These are phyloP conservation scores for Macrosiphum euphorbiae DNA, from an alignment of 2,888 invertebrate species.

Conservation along the genomic window DNA sequence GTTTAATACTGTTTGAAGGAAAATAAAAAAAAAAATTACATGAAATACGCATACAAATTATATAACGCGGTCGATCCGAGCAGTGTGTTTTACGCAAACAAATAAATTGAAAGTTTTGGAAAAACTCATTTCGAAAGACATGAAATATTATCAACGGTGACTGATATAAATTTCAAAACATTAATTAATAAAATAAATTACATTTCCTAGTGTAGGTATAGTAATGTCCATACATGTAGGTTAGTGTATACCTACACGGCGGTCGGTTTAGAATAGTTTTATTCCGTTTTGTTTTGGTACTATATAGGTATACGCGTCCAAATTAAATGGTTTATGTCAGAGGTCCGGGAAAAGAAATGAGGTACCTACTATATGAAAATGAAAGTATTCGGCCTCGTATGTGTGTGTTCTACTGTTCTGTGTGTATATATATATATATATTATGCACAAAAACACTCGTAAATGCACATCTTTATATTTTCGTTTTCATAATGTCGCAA, in stretches of 20 bases:
- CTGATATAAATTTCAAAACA: constrained; percentile 4
- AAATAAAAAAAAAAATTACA: not conserved
- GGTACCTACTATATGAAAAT: not conserved
- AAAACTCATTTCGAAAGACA: not conserved
- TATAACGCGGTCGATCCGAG: too few relatives aligned
- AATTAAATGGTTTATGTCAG: constrained; percentile 22
- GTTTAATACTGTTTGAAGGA: not conserved
- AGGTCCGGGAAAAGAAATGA: not conserved
- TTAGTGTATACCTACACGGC: not conserved
- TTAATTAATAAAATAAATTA: constrained; percentile 18
- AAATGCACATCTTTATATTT: not conserved
- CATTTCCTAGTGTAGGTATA: not conserved
- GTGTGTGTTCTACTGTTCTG: not conserved
- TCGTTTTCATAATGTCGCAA: not conserved
- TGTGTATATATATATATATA: not conserved
- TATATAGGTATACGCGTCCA: not conserved
- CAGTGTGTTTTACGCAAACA: not conserved
- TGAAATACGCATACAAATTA: not conserved
- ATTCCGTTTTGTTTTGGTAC: not conserved
- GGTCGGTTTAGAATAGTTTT: not conserved
- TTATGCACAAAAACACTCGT: not conserved
- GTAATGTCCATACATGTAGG: not conserved
- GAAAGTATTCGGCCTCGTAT: not conserved
- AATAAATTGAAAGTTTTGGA: not conserved
- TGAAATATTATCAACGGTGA: not conserved